Percentiles rank a stretch among this genome's conserved stretches.
Evolutionary conservation across 2,888 invertebrate genomes (phyloP).

Genomic region (Tipula unca): DNA sequence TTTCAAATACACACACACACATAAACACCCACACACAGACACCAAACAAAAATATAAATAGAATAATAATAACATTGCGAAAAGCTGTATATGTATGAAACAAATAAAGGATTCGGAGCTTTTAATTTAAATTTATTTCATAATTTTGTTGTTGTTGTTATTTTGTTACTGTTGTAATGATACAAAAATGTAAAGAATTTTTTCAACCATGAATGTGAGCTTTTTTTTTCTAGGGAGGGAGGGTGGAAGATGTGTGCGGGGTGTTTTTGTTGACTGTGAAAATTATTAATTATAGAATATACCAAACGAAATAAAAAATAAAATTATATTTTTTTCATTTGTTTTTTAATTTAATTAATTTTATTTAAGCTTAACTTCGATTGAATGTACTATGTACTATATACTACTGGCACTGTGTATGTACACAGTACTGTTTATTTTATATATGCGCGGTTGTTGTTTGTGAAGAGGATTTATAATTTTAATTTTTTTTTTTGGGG

Average conservation of each 20-base stretch:
- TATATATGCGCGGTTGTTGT: not conserved
- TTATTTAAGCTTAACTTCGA: not conserved
- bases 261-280: not conserved
- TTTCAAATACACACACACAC: not conserved
- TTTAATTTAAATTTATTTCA: constrained; percentile 1
- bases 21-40: not conserved
- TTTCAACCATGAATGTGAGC: not conserved
- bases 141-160: not conserved
- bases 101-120: not conserved
- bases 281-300: not conserved
- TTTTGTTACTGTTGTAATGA: no score
- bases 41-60: not conserved
- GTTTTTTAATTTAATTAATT: not conserved
- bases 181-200: not conserved
- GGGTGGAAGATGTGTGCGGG: no score
- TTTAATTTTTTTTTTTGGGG: not conserved
- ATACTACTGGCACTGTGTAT: not conserved
- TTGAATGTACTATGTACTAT: not conserved
- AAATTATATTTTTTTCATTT: not conserved
- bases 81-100: not conserved
- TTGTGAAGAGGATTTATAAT: not conserved
- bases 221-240: no score
- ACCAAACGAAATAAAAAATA: not conserved
- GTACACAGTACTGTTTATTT: not conserved
- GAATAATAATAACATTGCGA: not conserved